phyloP scores from a whole-genome alignment of 2,888 invertebrate genomes.

The Pammene aurita region DNA sequence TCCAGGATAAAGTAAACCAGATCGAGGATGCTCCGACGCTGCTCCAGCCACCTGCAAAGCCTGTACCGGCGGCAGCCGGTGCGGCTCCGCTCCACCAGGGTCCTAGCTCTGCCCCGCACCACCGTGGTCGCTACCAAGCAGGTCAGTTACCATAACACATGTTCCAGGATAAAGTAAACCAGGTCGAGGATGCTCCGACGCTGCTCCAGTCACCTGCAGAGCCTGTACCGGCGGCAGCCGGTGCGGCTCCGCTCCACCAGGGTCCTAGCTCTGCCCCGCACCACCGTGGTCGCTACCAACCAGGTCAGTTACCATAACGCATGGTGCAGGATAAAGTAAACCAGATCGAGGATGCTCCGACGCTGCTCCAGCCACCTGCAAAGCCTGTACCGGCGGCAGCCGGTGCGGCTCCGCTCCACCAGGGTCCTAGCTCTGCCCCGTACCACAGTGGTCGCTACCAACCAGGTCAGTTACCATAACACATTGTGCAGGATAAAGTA shows the following conservation, averaged over 20 bases:
- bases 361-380: too few species aligned
- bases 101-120: conserved; percentile 58
- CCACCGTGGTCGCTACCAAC: conserved; percentile 51
- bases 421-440: too few species aligned
- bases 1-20: conserved; percentile 60
- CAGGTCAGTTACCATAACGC: conserved; percentile 48
- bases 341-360: too few species aligned
- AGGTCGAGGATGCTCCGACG: conserved; percentile 73
- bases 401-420: too few species aligned
- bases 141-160: conserved; percentile 44
- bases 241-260: conserved; percentile 70
- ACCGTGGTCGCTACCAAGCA: conserved; percentile 51
- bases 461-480: too few species aligned
- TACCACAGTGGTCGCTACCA: too few species aligned
- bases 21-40: conserved; percentile 75
- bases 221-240: conserved; percentile 73
- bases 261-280: conserved; percentile 58
- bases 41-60: conserved; percentile 76
- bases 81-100: conserved; percentile 68
- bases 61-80: conserved; percentile 74
- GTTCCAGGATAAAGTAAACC: conserved; percentile 59
- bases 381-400: too few species aligned
- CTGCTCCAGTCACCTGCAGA: conserved; percentile 77
- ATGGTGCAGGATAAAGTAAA: too few species aligned
- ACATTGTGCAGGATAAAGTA: too few species aligned